Evolutionary conservation across 2,888 invertebrate species (phyloP).

Genomic region (Lasiommata megera): DNA sequence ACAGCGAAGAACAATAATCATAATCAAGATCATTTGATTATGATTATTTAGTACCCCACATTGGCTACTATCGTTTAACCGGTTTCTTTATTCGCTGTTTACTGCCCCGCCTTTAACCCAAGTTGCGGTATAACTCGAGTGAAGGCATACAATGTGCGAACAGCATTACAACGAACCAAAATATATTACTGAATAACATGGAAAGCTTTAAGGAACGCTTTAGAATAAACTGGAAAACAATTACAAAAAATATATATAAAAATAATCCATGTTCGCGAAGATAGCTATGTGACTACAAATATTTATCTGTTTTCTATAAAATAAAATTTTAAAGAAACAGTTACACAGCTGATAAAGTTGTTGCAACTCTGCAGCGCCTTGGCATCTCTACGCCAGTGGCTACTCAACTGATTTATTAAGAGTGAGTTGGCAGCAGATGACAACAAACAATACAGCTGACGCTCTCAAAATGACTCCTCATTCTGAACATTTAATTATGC

Average conservation of each 20-base stretch:
- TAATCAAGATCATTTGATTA: too few relatives aligned
- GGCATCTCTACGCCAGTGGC: too few relatives aligned
- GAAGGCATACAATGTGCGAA: not conserved
- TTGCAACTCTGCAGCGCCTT: too few relatives aligned
- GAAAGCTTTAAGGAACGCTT: not conserved
- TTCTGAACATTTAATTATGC: not conserved
- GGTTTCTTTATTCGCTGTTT: not conserved
- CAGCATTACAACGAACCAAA: not conserved
- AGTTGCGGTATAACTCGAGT: not conserved
- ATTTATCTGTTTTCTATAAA: too few relatives aligned
- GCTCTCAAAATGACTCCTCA: not conserved
- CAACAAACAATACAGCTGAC: not conserved
- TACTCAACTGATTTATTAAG: too few relatives aligned
- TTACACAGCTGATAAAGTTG: too few relatives aligned
- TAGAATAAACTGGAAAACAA: not conserved
- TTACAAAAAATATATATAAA: not conserved
- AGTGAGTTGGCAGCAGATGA: too few relatives aligned
- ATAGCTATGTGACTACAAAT: too few relatives aligned
- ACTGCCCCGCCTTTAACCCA: not conserved
- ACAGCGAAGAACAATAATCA: not conserved
- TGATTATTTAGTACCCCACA: not conserved
- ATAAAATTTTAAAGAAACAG: too few relatives aligned
- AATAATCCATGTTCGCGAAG: slow-evolving; percentile 3
- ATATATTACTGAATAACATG: not conserved
- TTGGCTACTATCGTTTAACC: not conserved